These are phyloP conservation scores for Felis chaus DNA, from an alignment of 2,113 vertebrate species.

Conservation along the genomic window DNA sequence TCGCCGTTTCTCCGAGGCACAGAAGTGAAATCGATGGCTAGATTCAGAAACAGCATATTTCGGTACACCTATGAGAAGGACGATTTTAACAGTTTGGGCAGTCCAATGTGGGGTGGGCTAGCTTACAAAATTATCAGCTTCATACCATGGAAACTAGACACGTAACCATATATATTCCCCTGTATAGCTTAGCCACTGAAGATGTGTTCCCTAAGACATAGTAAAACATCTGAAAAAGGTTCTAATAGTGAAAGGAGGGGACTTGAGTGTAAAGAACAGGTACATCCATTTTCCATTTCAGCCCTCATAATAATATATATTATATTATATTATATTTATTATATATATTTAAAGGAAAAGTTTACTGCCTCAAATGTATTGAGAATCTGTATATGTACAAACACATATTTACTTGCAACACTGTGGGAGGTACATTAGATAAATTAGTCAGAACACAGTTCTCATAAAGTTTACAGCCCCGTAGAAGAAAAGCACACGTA, in stretches of 20 bases:
- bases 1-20: neutral
- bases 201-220: neutral
- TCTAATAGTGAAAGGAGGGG: neutral
- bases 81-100: neutral
- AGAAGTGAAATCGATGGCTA: neutral
- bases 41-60: neutral
- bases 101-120: neutral
- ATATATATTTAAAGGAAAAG: neutral
- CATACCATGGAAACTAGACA: neutral
- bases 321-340: no score
- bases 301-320: neutral
- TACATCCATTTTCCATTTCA: neutral
- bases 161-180: rapidly evolving
- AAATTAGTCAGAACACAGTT: neutral
- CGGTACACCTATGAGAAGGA: neutral
- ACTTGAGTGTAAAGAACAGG: neutral
- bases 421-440: neutral
- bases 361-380: neutral
- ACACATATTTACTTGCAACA: neutral
- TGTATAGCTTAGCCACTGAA: neutral
- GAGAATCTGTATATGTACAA: neutral
- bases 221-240: neutral
- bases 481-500: neutral
- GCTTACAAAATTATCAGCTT: neutral
- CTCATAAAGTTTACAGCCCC: neutral